phyloP scores from a whole-genome alignment of 2,797 vertebrate species.

The Melanotaenia trifasciata region DNA sequence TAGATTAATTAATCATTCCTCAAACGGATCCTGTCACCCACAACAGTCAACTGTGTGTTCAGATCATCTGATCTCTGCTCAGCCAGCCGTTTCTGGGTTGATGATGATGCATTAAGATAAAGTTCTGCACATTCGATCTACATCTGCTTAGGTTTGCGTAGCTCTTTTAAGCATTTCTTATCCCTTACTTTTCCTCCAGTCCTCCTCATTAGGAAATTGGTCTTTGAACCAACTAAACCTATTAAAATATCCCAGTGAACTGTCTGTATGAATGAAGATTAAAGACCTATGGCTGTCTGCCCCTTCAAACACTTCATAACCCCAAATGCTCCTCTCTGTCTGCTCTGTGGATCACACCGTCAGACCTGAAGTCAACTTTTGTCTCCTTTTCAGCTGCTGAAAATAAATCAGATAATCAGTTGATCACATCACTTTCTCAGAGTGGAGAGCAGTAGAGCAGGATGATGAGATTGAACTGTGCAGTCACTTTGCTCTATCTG shows the following conservation, averaged over 20 bases:
- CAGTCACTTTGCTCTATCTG: conserved; percentile 19
- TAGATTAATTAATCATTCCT: conserved; percentile 69
- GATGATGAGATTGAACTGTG: conserved; percentile 28
- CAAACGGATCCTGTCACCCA: conserved; percentile 42
- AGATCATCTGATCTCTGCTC: conserved; percentile 29
- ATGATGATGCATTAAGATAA: conserved; percentile 35
- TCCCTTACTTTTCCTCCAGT: conserved; percentile 4
- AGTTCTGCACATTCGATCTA: conserved; percentile 1
- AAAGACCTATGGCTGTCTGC: conserved; percentile 41
- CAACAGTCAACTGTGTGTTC: conserved; percentile 30
- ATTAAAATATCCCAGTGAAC: conserved; percentile 54
- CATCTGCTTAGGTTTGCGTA: conserved; percentile 21
- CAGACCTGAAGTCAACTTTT: conserved; percentile 52
- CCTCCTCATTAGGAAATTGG: conserved; percentile 54
- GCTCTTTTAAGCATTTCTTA: conserved; percentile 23
- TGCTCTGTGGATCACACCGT: conserved; percentile 24
- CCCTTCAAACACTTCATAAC: conserved; percentile 37
- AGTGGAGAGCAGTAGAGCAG: conserved; percentile 52
- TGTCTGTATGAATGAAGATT: conserved; percentile 49
- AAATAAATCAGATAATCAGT: conserved; percentile 65
- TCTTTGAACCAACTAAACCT: conserved; percentile 46
- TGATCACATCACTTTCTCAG: conserved; percentile 63
- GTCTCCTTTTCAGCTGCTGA: conserved; percentile 55
- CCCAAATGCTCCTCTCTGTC: conserved; percentile 15
- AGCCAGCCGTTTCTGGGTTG: neutral